phyloP scores from a whole-genome alignment of 2,797 vertebrate genomes.

The Antrozous pallidus region DNA sequence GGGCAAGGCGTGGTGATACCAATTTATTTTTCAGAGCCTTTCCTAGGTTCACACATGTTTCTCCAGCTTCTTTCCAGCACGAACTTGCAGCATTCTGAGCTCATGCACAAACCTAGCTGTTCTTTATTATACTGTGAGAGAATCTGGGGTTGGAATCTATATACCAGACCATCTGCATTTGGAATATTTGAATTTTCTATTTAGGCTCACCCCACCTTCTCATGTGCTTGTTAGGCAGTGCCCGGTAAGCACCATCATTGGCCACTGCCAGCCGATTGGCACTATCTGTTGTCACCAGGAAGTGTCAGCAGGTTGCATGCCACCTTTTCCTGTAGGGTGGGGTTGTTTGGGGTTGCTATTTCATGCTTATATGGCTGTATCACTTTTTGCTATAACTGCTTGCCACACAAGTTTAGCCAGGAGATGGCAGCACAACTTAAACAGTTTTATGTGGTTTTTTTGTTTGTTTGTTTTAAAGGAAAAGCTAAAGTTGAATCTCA shows the following conservation, averaged over 20 bases:
- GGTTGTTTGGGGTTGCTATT: neutral
- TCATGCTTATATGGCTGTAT: neutral
- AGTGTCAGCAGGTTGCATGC: neutral
- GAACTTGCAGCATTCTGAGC: neutral
- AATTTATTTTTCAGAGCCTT: neutral
- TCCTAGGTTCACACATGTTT: neutral
- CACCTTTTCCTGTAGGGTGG: neutral
- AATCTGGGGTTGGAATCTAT: neutral
- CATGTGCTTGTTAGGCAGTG: neutral
- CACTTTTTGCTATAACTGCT: neutral
- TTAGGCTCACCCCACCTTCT: neutral
- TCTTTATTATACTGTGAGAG: neutral
- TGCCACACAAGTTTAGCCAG: neutral
- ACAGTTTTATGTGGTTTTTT: neutral
- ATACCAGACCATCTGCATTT: neutral
- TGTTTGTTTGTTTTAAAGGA: neutral
- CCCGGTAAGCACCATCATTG: neutral
- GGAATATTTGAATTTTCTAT: neutral
- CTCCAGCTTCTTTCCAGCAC: neutral
- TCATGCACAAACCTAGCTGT: neutral
- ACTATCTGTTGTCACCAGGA: neutral
- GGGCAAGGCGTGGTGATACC: neutral
- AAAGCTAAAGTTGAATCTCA: neutral
- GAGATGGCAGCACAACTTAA: constrained; percentile 34
- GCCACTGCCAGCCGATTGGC: neutral